Percentiles rank a stretch among this genome's conserved stretches.
These are phyloP conservation scores for Drosophila percnosoma DNA, from an alignment of 2,888 invertebrate genomes.

Conservation along the genomic window DNA sequence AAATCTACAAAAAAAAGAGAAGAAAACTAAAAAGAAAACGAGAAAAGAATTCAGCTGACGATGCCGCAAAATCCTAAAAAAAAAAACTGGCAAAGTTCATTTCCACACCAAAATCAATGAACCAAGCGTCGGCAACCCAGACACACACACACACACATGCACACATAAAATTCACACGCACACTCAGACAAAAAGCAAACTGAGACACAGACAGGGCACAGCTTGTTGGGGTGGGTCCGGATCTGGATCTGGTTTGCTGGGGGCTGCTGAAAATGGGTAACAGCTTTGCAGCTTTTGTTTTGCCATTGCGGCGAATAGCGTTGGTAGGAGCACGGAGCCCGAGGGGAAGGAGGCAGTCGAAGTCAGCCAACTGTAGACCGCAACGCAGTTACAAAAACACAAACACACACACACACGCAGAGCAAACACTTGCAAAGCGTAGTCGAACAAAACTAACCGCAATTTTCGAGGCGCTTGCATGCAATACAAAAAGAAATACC, in stretches of 20 bases:
- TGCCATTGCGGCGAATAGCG: conserved; percentile 57
- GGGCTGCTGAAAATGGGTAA: conserved; percentile 60
- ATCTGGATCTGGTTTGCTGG: neutral
- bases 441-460: conserved; percentile 71
- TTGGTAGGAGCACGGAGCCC: neutral
- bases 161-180: conserved; percentile 9
- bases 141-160: conserved; percentile 27
- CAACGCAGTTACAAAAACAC: conserved; percentile 71
- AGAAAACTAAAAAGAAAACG: conserved; percentile 6
- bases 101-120: conserved; percentile 80
- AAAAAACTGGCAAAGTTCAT: conserved; percentile 71
- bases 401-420: conserved; percentile 14
- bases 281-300: conserved; percentile 80
- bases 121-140: conserved; percentile 63
- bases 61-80: conserved; percentile 45
- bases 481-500: conserved; percentile 55
- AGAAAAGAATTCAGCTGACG: conserved; percentile 37
- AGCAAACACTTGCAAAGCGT: conserved; percentile 51
- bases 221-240: conserved; percentile 69
- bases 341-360: conserved; percentile 7
- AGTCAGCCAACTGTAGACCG: conserved; percentile 67
- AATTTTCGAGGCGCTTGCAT: conserved; percentile 80
- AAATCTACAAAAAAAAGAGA: conserved; percentile 55
- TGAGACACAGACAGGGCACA: conserved; percentile 60
- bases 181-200: conserved; percentile 15